Percentiles rank a stretch among this genome's conserved stretches.
phyloP scores from a whole-genome alignment of 2,888 invertebrate species.

The Eupeodes latifasciatus region DNA sequence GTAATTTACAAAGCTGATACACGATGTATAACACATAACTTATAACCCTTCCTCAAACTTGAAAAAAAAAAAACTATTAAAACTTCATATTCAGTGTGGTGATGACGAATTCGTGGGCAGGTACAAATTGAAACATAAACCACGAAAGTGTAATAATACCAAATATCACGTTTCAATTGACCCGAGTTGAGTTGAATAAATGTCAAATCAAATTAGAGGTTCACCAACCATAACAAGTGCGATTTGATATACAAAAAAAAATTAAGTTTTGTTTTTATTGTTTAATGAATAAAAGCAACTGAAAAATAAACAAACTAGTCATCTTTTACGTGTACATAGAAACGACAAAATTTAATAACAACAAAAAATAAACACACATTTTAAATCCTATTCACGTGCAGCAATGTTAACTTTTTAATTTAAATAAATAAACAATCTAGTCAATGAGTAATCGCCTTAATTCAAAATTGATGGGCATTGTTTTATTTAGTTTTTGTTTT shows the following conservation, averaged over 20 bases:
- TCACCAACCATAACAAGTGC: neutral
- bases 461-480: neutral
- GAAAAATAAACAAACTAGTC: slow-evolving; percentile 17
- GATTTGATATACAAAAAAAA: neutral
- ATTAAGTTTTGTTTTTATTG: slow-evolving; percentile 20
- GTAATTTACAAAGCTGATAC: neutral
- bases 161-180: slow-evolving; percentile 57
- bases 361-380: neutral
- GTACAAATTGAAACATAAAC: slow-evolving; percentile 23
- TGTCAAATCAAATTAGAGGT: slow-evolving; percentile 10
- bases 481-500: neutral
- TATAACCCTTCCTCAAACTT: neutral
- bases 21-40: slow-evolving; percentile 21
- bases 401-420: neutral
- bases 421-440: slow-evolving; percentile 12
- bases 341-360: neutral
- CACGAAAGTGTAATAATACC: slow-evolving; percentile 39
- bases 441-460: slow-evolving; percentile 14
- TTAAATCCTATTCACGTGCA: slow-evolving; percentile 15
- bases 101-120: neutral
- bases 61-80: neutral
- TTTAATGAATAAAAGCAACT: slow-evolving; percentile 25
- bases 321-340: neutral
- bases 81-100: neutral
- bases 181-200: slow-evolving; percentile 22